Conservation (phyloP, 2,113 vertebrate genomes). For the crab-eating macaque (Macaca fascicularis) region T2T-MFA8v1.1 NC_088395.1:149742501-149743000, state of each 20-base stretch:
- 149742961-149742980: background rate
- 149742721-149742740: background rate
- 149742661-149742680: background rate
- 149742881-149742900: background rate
- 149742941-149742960: background rate
- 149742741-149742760: background rate
- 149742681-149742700: background rate
- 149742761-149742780: background rate
- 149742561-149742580: background rate
- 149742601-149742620: background rate
- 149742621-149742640: background rate
- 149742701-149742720: background rate
- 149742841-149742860: background rate
- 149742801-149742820: background rate
- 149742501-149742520: background rate
- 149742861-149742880: background rate
- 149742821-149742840: background rate
- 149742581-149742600: background rate
- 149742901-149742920: background rate
- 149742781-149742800: background rate
- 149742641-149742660: background rate
- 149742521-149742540: background rate
- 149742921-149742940: background rate
- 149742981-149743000: background rate
- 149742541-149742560: background rate